Evolutionary conservation across 2,113 vertebrate species (phyloP), one percentile per base, ranked within the genome.

Genomic region (Apodemus speciosus): DNA sequence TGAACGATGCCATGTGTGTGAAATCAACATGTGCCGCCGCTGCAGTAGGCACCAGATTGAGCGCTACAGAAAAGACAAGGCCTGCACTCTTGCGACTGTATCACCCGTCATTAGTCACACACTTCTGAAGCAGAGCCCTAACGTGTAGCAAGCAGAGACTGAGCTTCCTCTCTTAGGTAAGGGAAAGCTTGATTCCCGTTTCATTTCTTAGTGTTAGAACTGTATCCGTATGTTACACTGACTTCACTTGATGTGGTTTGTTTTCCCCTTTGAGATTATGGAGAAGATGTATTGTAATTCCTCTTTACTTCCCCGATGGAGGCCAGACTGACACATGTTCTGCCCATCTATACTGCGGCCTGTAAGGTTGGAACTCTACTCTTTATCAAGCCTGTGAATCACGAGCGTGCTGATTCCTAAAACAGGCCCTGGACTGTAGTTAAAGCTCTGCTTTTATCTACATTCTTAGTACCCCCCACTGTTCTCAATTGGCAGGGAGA

Each of bases 161-260:
- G 38, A 60, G 49, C 30, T n/a, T 96, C 71, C 88, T 66, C 2
- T 30, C 88, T 81, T 89, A 38, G 53, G 20, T 38, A 27, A 38
- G 53, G n/a, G n/a, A n/a, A n/a, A 72, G 53, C 72, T 40, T 62
- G 43, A 40, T 60, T 91, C 93, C 51, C 32, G 76, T 60, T 91
- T 90, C 10, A 71, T 85, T 90, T 92, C 43, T 88, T 71, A 60
- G 11, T 85, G 3, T 49, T 56, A 68, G 75, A 80, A 64, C 23
- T 80, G 3, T 56, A 9, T 56, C 62, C 30, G 51, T 81, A n/a
- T 68, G 40, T 38, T 13, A 38, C 35, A 23, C 13, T 38, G 27
- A 76, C 77, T 91, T 62, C 62, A 71, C 89, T 72, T 90, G 46
- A 43, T 58, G 56, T 58, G 21, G 58, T 93, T 87, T 88, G 62